phyloP scores from a whole-genome alignment of 2,888 invertebrate genomes.

The Rugalucina vietnamica region DNA sequence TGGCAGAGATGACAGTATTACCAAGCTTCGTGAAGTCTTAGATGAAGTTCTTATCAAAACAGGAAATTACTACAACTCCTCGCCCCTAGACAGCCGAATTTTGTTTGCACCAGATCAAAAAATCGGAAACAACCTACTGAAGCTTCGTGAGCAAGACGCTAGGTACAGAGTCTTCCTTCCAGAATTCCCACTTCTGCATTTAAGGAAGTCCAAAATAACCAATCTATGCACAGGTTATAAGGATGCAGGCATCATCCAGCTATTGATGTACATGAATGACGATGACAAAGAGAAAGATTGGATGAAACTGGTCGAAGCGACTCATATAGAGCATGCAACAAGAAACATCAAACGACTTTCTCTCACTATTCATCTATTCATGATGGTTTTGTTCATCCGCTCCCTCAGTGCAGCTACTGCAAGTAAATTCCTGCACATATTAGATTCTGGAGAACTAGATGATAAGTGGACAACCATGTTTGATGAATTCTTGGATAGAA shows the following conservation, averaged over 20 bases:
- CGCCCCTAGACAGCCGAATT: neutral
- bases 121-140: slow-evolving; percentile 37
- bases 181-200: slow-evolving; percentile 43
- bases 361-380: neutral
- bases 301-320: slow-evolving; percentile 23
- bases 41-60: slow-evolving; percentile 42
- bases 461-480: neutral
- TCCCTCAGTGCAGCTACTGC: neutral
- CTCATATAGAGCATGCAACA: slow-evolving; percentile 37
- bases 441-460: neutral
- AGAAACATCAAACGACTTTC: neutral
- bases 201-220: slow-evolving; percentile 51
- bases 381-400: neutral
- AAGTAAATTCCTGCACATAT: neutral
- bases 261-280: slow-evolving; percentile 37
- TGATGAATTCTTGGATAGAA: neutral
- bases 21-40: slow-evolving; percentile 33
- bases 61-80: slow-evolving; percentile 11
- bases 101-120: slow-evolving; percentile 42
- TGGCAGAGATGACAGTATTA: slow-evolving; percentile 52
- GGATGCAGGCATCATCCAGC: slow-evolving; percentile 40
- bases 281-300: slow-evolving; percentile 42
- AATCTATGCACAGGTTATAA: slow-evolving; percentile 43
- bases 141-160: neutral
- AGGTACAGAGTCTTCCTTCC: slow-evolving; percentile 37